These are phyloP conservation scores for Drosophila longiperda DNA, from an alignment of 2,888 invertebrate species.

Conservation along the genomic window DNA sequence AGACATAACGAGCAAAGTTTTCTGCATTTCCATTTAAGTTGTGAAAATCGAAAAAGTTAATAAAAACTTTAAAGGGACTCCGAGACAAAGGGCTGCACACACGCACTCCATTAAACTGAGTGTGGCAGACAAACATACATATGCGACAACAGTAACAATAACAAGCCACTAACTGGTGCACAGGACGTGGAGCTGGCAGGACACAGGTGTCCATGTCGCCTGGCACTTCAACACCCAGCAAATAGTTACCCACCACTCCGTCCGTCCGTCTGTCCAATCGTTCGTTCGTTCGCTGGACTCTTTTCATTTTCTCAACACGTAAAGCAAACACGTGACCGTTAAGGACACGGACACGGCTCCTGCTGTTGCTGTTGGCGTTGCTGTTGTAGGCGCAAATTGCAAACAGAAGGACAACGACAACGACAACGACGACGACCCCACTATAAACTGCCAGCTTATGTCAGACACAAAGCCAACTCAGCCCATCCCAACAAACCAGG, in stretches of 20 bases:
- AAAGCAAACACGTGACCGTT: conserved; percentile 81
- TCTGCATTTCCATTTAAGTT: conserved; percentile 72
- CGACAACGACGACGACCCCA: conserved; percentile 34
- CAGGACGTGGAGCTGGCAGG: conserved; percentile 31
- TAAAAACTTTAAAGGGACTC: conserved; percentile 59
- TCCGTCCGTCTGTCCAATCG: conserved; percentile 13
- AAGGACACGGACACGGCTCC: conserved; percentile 64
- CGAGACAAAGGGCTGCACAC: conserved; percentile 55
- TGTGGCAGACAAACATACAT: conserved; percentile 41
- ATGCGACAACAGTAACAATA: conserved; percentile 63
- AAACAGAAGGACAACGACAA: conserved; percentile 74
- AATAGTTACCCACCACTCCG: conserved; percentile 20
- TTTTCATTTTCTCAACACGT: conserved; percentile 81
- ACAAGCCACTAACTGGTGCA: conserved; percentile 72
- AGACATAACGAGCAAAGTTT: conserved; percentile 68
- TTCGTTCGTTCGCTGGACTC: conserved; percentile 49
- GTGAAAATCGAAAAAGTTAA: conserved; percentile 76
- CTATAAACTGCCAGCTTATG: conserved; percentile 80
- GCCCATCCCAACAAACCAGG: conserved; percentile 27
- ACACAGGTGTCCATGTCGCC: conserved; percentile 77
- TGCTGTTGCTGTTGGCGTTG: conserved; percentile 11
- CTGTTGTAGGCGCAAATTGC: conserved; percentile 82
- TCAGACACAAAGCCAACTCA: conserved; percentile 77
- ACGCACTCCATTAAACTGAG: conserved; percentile 72
- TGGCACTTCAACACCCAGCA: conserved; percentile 70